phyloP scores from a whole-genome alignment of 1,140 invertebrate species.

The Gonioctena quinquepunctata region DNA sequence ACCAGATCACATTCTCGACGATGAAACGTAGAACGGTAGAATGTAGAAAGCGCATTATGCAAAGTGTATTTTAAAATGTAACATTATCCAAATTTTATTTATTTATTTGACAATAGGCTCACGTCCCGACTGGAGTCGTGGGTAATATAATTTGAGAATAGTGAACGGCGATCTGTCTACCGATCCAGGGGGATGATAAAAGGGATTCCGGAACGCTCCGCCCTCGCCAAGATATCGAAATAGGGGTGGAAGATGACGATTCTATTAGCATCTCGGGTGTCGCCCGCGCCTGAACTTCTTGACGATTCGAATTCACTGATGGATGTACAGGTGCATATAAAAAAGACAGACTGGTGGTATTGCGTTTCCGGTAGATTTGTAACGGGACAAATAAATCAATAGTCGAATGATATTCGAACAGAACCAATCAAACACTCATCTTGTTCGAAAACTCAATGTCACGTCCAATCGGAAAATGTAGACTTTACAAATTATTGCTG shows the following conservation, averaged over 20 bases:
- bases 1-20: conserved; percentile 47
- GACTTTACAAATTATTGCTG: no score
- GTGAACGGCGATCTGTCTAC: conserved; percentile 54
- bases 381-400: no score
- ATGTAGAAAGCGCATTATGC: conserved; percentile 50
- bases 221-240: conserved; percentile 1
- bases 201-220: conserved; percentile 12
- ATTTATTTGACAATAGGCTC: conserved; percentile 58
- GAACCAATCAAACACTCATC: no score
- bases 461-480: no score
- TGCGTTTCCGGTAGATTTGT: no score
- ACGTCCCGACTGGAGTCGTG: conserved; percentile 48
- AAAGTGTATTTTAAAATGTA: conserved; percentile 57
- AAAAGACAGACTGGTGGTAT: no score
- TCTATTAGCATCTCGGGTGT: conserved; percentile 23
- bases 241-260: conserved; percentile 20
- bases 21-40: conserved; percentile 40
- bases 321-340: neutral
- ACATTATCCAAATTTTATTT: conserved; percentile 56
- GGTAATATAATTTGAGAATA: conserved; percentile 56
- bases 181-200: conserved; percentile 34
- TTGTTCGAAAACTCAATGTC: no score
- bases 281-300: neutral
- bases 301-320: neutral
- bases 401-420: no score